Conservation (phyloP, 2,113 vertebrate genomes). For the Entomyzon cyanotis region DNA sequence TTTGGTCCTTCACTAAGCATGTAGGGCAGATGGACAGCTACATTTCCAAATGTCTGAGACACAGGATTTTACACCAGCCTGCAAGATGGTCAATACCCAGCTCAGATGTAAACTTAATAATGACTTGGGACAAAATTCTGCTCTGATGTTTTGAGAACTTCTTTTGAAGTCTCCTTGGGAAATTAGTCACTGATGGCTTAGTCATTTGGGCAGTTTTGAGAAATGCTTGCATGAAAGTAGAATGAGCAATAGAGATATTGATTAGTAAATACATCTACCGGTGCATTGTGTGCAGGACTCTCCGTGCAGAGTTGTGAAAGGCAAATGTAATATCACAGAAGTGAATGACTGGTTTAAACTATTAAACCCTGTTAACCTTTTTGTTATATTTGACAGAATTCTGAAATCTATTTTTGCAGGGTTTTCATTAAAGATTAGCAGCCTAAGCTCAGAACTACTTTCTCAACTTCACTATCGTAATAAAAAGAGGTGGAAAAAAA, state of each 20-base stretch:
- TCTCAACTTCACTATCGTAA: neutral
- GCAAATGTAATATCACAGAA: neutral
- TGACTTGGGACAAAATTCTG: neutral
- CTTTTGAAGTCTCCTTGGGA: neutral
- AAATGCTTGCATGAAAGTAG: neutral
- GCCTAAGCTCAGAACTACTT: neutral
- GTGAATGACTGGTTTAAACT: neutral
- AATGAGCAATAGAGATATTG: neutral
- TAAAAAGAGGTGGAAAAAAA: neutral
- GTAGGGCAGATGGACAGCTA: fast-evolving
- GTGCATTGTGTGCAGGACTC: neutral
- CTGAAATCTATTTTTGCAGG: neutral
- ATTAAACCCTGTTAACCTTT: neutral
- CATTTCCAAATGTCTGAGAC: neutral
- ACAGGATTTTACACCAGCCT: neutral
- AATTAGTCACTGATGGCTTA: neutral
- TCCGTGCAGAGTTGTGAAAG: neutral
- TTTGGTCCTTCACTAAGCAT: neutral
- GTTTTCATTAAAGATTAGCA: neutral
- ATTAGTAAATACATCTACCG: neutral
- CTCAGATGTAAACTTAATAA: neutral
- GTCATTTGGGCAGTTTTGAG: neutral
- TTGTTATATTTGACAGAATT: neutral
- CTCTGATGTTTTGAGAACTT: neutral
- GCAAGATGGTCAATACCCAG: neutral